Evolutionary conservation across 2,113 vertebrate species (phyloP), one percentile per base, ranked within the genome.

Genomic region (Echinops telfairi): DNA sequence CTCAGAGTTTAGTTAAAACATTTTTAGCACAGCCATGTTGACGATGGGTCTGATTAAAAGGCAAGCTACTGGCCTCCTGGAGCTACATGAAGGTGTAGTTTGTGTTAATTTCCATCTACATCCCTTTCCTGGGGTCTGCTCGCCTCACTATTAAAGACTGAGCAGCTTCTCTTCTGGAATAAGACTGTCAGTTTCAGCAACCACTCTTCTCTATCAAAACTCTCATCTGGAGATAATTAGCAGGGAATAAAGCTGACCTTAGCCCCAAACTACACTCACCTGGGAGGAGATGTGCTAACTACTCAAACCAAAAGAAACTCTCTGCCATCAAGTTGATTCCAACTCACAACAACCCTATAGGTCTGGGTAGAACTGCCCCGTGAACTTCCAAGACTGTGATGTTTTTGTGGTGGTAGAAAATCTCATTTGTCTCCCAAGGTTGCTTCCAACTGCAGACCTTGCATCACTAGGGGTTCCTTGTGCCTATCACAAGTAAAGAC

Each of bases 201-300:
- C 99, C 98, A 88, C 98, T 99, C 47, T 40, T 99, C 98, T 15
- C 98, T 99, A 87, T 98, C 99, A 97, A 99, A 98, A 96, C 99
- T 98, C 91, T 99, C 98, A 98, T 97, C 96, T 97, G 90, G 81
- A 95, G 95, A 73, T 83, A 19, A 92, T 90, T 23, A 62, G 80
- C 76, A 64, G 27, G 20, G 64, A 89, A 76, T 25, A 47, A 70
- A 84, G 19, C 40, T 36, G 81, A 70, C 70, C 70, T 75, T 60
- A 64, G 71, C 81, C 27, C 43, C 78, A 83, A 92, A 78, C 31
- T 53, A 82, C 83, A 73, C 10, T 5, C 14, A 92, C 20, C 27
- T 73, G 16, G 22, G 36, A 81, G 68, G 25, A 78, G 73, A 11
- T 82, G 31, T 75, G 25, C 14, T 71, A 71, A 83, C 71, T 68